Evolutionary conservation across 2,797 vertebrate genomes (phyloP).

Genomic region (Semotilus atromaculatus): DNA sequence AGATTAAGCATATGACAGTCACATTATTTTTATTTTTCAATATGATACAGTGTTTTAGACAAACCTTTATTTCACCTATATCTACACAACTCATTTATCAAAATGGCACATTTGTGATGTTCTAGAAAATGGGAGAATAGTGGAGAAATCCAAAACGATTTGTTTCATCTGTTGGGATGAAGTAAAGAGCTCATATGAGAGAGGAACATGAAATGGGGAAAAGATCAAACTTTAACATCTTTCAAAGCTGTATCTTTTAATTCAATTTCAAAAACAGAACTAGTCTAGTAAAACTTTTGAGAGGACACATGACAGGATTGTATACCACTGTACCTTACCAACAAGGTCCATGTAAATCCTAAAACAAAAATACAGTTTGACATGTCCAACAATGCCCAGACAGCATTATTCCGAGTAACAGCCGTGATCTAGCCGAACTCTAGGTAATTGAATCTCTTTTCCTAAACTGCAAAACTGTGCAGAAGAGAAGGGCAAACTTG

Average conservation of each 20-base stretch:
- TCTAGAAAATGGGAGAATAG: background rate
- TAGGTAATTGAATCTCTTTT: background rate
- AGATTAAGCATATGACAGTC: background rate
- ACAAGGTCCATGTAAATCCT: background rate
- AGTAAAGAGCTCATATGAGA: background rate
- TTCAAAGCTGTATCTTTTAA: background rate
- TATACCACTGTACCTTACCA: background rate
- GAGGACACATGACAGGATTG: background rate
- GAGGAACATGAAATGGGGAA: background rate
- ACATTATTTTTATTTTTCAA: background rate
- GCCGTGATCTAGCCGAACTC: background rate
- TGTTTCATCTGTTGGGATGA: background rate
- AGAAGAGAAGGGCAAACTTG: background rate
- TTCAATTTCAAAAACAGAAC: conserved; percentile 8
- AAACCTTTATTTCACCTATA: background rate
- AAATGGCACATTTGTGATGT: background rate
- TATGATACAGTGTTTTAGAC: background rate
- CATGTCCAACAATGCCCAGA: background rate
- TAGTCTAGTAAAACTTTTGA: background rate
- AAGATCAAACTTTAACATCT: background rate
- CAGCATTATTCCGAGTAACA: background rate
- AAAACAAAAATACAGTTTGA: background rate
- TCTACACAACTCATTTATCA: background rate
- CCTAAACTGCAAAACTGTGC: background rate
- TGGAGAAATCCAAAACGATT: background rate